phyloP scores from a whole-genome alignment of 2,888 invertebrate genomes.

The Pegoplata infirma region DNA sequence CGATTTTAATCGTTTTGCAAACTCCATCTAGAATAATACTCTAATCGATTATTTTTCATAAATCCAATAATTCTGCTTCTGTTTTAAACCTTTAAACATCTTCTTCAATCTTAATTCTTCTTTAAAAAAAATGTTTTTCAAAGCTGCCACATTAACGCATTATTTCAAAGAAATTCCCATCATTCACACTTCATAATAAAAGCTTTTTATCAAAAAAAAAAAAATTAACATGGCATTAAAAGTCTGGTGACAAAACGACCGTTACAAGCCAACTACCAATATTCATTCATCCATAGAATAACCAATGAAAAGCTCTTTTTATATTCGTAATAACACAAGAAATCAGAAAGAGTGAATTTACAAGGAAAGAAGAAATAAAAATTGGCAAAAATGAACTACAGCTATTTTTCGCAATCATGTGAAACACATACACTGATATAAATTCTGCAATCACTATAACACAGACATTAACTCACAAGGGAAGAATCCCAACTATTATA shows the following conservation, averaged over 20 bases:
- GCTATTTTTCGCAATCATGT: conserved; percentile 11
- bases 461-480: too few relatives aligned
- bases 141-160: too few relatives aligned
- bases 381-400: conserved; percentile 11
- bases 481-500: too few relatives aligned
- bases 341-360: conserved; percentile 11
- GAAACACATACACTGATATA: conserved; percentile 9
- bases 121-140: too few relatives aligned
- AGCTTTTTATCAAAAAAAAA: conserved; percentile 14
- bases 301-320: conserved; percentile 31
- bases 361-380: background rate
- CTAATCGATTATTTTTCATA: too few relatives aligned
- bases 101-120: too few relatives aligned
- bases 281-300: conserved; percentile 51
- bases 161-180: too few relatives aligned
- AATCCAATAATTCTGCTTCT: too few relatives aligned
- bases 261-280: conserved; percentile 38
- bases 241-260: conserved; percentile 17
- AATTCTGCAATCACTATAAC: background rate
- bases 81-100: too few relatives aligned
- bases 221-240: background rate
- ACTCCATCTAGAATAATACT: too few relatives aligned
- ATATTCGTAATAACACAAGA: background rate
- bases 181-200: background rate
- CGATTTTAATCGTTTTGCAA: too few relatives aligned